Conservation (phyloP, 1,140 invertebrate genomes). For the Nymphalis io region DNA sequence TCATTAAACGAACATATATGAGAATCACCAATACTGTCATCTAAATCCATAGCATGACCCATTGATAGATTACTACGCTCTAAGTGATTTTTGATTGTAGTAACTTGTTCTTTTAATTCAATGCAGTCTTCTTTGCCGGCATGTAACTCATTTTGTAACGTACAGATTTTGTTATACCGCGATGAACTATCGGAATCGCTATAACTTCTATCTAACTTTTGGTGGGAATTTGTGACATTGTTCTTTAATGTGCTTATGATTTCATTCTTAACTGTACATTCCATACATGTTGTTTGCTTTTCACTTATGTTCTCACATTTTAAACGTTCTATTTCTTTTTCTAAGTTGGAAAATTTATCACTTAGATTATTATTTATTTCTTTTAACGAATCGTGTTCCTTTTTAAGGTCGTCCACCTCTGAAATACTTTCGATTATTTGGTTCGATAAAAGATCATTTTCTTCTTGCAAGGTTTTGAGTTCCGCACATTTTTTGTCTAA, state of each 20-base stretch:
- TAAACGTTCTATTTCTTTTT: constrained; percentile 33
- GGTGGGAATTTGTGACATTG: constrained; percentile 43
- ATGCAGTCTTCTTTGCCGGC: constrained; percentile 72
- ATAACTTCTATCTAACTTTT: constrained; percentile 59
- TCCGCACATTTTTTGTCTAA: constrained; percentile 48
- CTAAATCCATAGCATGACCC: constrained; percentile 59
- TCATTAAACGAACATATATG: constrained; percentile 41
- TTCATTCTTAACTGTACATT: constrained; percentile 56
- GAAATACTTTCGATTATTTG: constrained; percentile 68
- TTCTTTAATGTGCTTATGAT: constrained; percentile 44
- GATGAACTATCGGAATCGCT: constrained; percentile 70
- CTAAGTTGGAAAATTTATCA: constrained; percentile 48
- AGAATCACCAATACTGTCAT: constrained; percentile 59
- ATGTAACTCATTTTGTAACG: constrained; percentile 68
- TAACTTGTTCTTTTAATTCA: constrained; percentile 68
- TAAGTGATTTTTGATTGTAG: constrained; percentile 71
- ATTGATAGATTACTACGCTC: constrained; percentile 60
- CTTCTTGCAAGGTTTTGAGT: constrained; percentile 59
- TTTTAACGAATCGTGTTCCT: constrained; percentile 54
- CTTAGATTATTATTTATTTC: constrained; percentile 42
- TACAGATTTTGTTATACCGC: constrained; percentile 68
- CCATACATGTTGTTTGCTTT: constrained; percentile 40
- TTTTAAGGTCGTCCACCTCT: constrained; percentile 62
- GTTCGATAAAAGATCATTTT: constrained; percentile 67
- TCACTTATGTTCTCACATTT: constrained; percentile 13